These are phyloP conservation scores for Morone chrysops DNA, from an alignment of 2,113 vertebrate species.

Conservation along the genomic window DNA sequence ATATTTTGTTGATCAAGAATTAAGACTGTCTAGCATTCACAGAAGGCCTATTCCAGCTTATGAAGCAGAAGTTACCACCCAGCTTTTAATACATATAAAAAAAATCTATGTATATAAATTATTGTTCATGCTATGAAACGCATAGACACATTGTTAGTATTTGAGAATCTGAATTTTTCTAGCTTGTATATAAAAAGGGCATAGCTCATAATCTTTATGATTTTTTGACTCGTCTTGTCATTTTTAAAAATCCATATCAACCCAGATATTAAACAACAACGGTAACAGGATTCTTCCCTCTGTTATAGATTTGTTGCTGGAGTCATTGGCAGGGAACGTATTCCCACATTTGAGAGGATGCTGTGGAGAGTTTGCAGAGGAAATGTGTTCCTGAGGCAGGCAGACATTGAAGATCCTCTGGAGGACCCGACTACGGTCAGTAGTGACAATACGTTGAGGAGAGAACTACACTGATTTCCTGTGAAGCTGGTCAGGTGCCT, in stretches of 20 bases:
- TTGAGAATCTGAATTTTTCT: too few relatives aligned
- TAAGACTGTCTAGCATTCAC: background rate
- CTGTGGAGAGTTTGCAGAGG: conserved; percentile 98
- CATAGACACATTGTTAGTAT: too few relatives aligned
- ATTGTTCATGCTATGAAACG: too few relatives aligned
- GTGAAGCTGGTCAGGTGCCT: background rate
- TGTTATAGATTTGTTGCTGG: conserved; percentile 93
- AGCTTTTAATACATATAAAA: background rate
- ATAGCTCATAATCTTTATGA: background rate
- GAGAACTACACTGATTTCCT: background rate
- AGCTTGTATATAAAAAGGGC: too few relatives aligned
- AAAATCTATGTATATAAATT: too few relatives aligned
- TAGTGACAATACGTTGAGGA: background rate
- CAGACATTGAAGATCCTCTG: conserved; percentile 94
- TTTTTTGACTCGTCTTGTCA: too few relatives aligned
- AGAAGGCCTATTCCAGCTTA: background rate
- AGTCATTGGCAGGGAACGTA: conserved; percentile 95
- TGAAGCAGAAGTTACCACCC: background rate
- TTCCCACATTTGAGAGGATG: conserved; percentile 98
- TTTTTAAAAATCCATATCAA: too few relatives aligned
- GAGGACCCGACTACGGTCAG: conserved; percentile 94
- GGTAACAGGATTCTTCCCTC: background rate
- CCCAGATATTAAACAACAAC: background rate
- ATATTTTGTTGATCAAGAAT: background rate
- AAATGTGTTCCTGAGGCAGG: conserved; percentile 96